phyloP scores from a whole-genome alignment of 2,888 invertebrate species.

The Eristalis intricaria region DNA sequence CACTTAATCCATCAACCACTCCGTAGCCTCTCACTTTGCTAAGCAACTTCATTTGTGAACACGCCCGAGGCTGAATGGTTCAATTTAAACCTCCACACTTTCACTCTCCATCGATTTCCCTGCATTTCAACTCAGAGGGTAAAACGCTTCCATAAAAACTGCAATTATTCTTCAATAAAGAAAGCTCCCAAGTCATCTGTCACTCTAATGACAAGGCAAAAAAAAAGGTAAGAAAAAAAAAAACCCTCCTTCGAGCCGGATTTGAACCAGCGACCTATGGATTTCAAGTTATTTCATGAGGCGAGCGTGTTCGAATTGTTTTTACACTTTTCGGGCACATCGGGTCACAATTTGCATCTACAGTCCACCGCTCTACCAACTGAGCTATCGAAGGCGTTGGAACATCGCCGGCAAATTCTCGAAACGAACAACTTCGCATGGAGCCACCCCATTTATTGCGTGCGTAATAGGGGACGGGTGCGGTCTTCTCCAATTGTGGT shows the following conservation, averaged over 20 bases:
- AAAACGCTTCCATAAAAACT: not conserved
- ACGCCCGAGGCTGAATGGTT: not conserved
- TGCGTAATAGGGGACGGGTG: too few relatives aligned
- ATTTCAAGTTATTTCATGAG: constrained; percentile 58
- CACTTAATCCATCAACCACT: not conserved
- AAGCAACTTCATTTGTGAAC: not conserved
- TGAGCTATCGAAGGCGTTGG: constrained; percentile 70
- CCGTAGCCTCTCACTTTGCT: not conserved
- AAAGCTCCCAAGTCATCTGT: not conserved
- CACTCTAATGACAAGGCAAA: not conserved
- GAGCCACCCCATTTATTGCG: not conserved
- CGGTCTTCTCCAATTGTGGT: too few relatives aligned
- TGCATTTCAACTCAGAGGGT: not conserved
- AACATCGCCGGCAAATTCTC: constrained; percentile 18
- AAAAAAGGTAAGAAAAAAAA: constrained; percentile 16
- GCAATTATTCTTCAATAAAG: not conserved
- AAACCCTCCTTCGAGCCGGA: constrained; percentile 65
- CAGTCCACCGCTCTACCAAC: constrained; percentile 73
- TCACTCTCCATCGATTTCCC: not conserved
- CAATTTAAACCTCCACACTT: not conserved
- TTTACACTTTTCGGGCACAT: constrained; percentile 61
- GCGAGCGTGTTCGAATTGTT: constrained; percentile 60
- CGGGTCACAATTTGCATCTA: constrained; percentile 59
- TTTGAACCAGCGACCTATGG: constrained; percentile 72
- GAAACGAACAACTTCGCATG: constrained; percentile 8